A percentile compares a stretch with the other conserved stretches of the same genome.
Conservation (phyloP, 2,888 invertebrate genomes). For the Crioceris asparagi region DNA sequence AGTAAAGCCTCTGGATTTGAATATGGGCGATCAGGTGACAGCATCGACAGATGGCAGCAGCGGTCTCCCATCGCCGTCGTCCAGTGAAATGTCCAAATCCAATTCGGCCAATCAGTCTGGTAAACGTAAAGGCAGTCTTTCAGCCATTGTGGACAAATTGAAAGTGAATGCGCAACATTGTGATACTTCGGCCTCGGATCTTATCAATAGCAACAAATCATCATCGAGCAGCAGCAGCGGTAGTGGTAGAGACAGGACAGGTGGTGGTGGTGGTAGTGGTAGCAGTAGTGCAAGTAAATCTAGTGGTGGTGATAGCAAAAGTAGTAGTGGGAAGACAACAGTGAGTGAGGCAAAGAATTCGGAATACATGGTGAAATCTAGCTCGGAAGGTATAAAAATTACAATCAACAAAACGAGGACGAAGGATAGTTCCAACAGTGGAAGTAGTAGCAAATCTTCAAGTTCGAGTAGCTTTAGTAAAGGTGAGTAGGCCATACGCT, state of each 20-base stretch:
- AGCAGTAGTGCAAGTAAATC: not conserved
- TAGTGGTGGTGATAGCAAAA: not conserved
- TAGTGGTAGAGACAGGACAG: slow-evolving; percentile 17
- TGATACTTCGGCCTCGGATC: slow-evolving; percentile 46
- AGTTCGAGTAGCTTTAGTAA: slow-evolving; percentile 14
- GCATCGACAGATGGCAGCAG: no score
- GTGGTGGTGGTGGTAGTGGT: not conserved
- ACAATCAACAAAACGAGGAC: slow-evolving; percentile 82
- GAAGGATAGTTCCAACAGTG: slow-evolving; percentile 42
- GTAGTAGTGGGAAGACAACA: slow-evolving; percentile 18
- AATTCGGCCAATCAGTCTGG: slow-evolving; percentile 51
- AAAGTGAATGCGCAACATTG: slow-evolving; percentile 60
- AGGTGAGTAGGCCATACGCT: slow-evolving; percentile 12
- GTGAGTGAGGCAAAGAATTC: slow-evolving; percentile 52
- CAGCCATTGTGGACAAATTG: slow-evolving; percentile 78
- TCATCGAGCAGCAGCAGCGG: slow-evolving; percentile 15
- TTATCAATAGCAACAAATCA: slow-evolving; percentile 26
- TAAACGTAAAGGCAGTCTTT: slow-evolving; percentile 65
- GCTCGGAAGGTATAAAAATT: slow-evolving; percentile 81
- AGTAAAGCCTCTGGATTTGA: slow-evolving; percentile 55
- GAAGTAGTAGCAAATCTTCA: slow-evolving; percentile 12
- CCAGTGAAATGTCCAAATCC: slow-evolving; percentile 43
- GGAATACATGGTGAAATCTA: slow-evolving; percentile 83
- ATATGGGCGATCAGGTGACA: no score
- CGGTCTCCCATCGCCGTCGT: slow-evolving; percentile 47